Percentiles rank a stretch among this genome's conserved stretches.
Evolutionary conservation across 2,888 invertebrate genomes (phyloP).

Genomic region (Trichopria drosophilae): DNA sequence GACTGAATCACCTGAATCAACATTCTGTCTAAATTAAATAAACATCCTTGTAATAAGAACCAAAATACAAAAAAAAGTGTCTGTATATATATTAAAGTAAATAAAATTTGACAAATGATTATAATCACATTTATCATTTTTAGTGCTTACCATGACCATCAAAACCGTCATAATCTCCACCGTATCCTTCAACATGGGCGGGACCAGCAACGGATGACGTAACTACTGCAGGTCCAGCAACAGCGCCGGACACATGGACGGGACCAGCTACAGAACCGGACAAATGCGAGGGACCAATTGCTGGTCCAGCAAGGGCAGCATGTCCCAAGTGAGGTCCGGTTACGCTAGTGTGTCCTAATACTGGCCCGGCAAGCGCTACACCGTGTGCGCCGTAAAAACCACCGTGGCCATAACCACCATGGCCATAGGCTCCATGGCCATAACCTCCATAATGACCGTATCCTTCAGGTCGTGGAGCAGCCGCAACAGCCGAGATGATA

Average conservation of each 20-base stretch:
- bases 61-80: too few species aligned
- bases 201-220: slow-evolving; percentile 52
- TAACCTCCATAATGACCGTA: slow-evolving; percentile 39
- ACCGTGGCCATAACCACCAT: slow-evolving; percentile 34
- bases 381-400: slow-evolving; percentile 44
- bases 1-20: too few species aligned
- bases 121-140: too few species aligned
- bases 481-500: slow-evolving; percentile 42
- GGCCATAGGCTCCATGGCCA: slow-evolving; percentile 35
- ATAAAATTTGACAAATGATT: too few species aligned
- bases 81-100: too few species aligned
- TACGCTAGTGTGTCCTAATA: slow-evolving; percentile 44
- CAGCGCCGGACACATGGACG: slow-evolving; percentile 53
- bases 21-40: too few species aligned
- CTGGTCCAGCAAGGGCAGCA: slow-evolving; percentile 48
- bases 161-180: slow-evolving; percentile 35
- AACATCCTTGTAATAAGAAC: too few species aligned
- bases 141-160: slow-evolving; percentile 39
- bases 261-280: slow-evolving; percentile 52
- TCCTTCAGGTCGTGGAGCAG: slow-evolving; percentile 33
- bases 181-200: slow-evolving; percentile 50
- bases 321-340: slow-evolving; percentile 51
- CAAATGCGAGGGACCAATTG: slow-evolving; percentile 49
- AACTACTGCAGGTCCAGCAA: slow-evolving; percentile 52
- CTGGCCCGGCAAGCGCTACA: slow-evolving; percentile 49